phyloP scores from a whole-genome alignment of 2,113 vertebrate genomes.

The Boleophthalmus pectinirostris region DNA sequence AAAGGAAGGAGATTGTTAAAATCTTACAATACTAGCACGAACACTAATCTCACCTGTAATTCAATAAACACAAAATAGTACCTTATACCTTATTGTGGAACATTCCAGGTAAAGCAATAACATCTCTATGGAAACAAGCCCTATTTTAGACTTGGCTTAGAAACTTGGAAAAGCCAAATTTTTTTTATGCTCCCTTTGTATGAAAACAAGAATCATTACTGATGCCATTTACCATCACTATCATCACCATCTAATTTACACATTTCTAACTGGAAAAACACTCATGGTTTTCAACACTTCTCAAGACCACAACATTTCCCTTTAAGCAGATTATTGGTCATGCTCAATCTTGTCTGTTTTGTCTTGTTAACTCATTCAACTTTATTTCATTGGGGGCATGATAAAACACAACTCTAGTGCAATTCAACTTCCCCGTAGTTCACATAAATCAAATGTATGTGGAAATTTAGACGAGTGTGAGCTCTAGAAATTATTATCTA shows the following conservation, averaged over 20 bases:
- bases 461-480: not conserved
- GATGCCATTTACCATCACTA: not conserved
- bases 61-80: no score
- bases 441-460: conserved; percentile 6
- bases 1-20: no score
- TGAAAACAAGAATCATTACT: no score
- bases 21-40: no score
- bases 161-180: no score
- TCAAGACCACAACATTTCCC: not conserved
- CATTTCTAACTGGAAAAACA: not conserved
- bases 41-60: no score
- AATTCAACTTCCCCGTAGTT: not conserved
- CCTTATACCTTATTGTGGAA: no score
- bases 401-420: not conserved
- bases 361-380: not conserved
- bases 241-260: not conserved
- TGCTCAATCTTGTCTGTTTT: not conserved
- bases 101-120: no score
- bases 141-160: no score
- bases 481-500: not conserved
- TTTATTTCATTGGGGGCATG: not conserved
- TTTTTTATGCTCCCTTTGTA: no score
- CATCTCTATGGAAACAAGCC: no score
- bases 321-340: not conserved
- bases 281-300: not conserved